Evolutionary conservation across 2,888 invertebrate genomes (phyloP), one percentile per base, ranked within the genome.

Genomic region (Ormyrus thymus): DNA sequence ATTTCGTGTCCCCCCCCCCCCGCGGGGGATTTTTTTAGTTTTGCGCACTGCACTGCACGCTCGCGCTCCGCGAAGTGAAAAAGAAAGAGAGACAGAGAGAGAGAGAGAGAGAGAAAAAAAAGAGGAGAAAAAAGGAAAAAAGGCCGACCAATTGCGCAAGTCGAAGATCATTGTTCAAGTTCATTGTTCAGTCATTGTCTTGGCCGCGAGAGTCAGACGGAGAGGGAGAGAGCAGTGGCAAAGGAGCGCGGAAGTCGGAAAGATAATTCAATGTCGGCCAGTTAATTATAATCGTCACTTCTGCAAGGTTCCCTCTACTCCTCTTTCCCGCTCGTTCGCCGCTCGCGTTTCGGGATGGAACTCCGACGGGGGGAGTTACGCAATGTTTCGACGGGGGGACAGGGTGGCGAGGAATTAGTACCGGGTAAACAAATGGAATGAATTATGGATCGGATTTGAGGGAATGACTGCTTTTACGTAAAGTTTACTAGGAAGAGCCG

Each of bases 131-230:
- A 29, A 29, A 29, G 4, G 29, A 29, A 29, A 29, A 29, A 79
- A 76, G 56, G 58, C 68, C 61, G 64, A 29, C 46, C 50, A 74
- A 68, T 81, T 78, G 77, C 81, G 72, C 74, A 81, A 81, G 77
- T 65, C 76, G 69, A 79, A 81, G 76, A 81, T 81, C 81, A 81
- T 81, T 81, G 79, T 77, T 79, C 81, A 81, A 79, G 79, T 81
- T 81, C 81, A 81, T 81, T 81, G 81, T 79, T 79, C 81, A 81
- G 62, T 79, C 75, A 77, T 81, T 79, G 79, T 79, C 73, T 81
- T 70, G 76, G 76, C 69, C 73, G 64, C 46, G 68, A 46, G 61
- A 15, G 15, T 50, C 73, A 61, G 29, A 69, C n/a, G 61, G 13
- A 43, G 10, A 61, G 53, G 15, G 8, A 59, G 58, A 66, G 11